Base-by-base conservation (phyloP, 2,888 invertebrate species). In the Drosophila acutilabella region DNA sequence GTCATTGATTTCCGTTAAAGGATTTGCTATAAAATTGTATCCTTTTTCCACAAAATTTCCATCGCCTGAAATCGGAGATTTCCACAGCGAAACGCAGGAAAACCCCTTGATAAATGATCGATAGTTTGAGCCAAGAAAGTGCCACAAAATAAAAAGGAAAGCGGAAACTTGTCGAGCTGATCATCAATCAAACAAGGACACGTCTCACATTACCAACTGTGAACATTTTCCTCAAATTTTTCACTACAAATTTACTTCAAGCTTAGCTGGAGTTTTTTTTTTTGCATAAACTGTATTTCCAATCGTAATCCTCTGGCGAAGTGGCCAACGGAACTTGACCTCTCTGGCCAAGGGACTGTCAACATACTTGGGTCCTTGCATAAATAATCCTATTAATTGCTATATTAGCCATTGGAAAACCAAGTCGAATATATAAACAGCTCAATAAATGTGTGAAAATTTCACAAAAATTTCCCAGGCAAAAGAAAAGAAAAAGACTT, bases 301-400 rank as follows among this genome's bases (percentile, higher is more conserved):
- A 11, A 4, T 36, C 13, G 13, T 36, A 36, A 36, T 13, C 42
- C 53, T 62, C 33, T 41, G 56, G 50, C 14, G 38, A 86, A 81
- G 50, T 87, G 88, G 66, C 65, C 71, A 78, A 62, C 52, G 68
- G 26, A 74, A 64, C 68, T 83, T 88, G 85, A 86, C 87, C 88
- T 79, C 62, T 58, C 48, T 75, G 72, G 65, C 79, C 73, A 66
- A 58, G 40, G 53, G 60, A 60, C 82, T 89, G 88, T 89, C 89
- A 89, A 83, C 83, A 90, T 74, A 78, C 73, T 54, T 52, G 30
- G 47, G 36, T 67, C 50, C 62, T 77, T 89, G 86, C 84, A 89
- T 89, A 88, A 64, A 78, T 88, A 89, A 89, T 87, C 87, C 72
- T 79, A 80, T 90, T 90, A 81, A 89, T 89, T 87, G 81, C 87